Evolutionary conservation across 1,140 invertebrate genomes (phyloP), one percentile per base, ranked within the genome.

Genomic region (Trypoxylus dichotomus): DNA sequence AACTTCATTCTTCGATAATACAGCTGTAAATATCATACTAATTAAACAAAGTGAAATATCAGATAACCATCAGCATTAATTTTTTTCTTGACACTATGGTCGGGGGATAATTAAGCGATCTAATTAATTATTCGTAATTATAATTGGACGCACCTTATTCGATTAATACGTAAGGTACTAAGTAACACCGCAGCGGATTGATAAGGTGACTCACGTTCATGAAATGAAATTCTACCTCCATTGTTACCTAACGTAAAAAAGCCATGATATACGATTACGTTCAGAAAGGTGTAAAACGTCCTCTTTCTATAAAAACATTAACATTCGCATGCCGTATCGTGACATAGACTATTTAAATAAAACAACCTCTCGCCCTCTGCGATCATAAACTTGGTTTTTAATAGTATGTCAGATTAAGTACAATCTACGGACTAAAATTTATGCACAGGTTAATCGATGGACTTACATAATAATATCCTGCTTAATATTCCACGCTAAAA

Each of bases 311-410:
- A 54, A 54, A 54, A 54, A 54, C 47, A 54, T 54, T 54, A 54
- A 54, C 47, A 54, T 54, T 54, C 47, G 47, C 47, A 54, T 15
- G 47, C 47, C 47, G 47, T 54, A 54, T 54, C 47, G 47, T 54
- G 47, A 54, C 47, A 54, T 54, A 54, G 47, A 54, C 47, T 19
- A 54, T 54, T 54, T 54, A 54, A 43, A 43, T n/a, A 54, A n/a
- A 54, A 54, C 47, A 54, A 54, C 47, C 15, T 54, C 47, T 13
- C 47, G 47, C 47, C 47, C 47, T 54, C 6, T 6, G 7, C 47
- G 2, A 2, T 54, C 13, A 19, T 54, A 54, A 54, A 54, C 47
- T 54, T 19, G 15, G 1, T 54, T 54, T 54, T 54, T 54, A 54
- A 54, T 54, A 54, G 47, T 54, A 19, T 54, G 47, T 54, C 47